Conservation (phyloP, 2,113 vertebrate species). For the Sinocyclocheilus rhinocerous region DNA sequence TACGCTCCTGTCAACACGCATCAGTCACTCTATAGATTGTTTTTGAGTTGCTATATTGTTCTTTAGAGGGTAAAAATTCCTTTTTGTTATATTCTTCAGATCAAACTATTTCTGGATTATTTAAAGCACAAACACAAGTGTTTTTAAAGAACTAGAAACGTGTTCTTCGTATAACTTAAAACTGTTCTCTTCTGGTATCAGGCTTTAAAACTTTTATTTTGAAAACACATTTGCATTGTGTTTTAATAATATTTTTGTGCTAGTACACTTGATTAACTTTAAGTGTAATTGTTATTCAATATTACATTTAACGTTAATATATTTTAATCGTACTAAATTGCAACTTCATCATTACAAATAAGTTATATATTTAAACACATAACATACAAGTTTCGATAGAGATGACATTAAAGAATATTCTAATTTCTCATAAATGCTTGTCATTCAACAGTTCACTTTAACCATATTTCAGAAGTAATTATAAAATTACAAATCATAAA, state of each 20-base stretch:
- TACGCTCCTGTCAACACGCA: neutral
- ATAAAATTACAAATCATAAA: neutral
- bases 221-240: too few relatives aligned
- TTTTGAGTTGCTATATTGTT: neutral
- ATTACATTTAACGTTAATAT: too few relatives aligned
- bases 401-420: too few relatives aligned
- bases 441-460: neutral
- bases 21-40: conserved; percentile 26
- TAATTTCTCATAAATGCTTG: too few relatives aligned
- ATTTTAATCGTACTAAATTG: too few relatives aligned
- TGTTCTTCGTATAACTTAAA: neutral
- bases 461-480: neutral
- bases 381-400: too few relatives aligned
- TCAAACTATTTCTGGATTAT: neutral
- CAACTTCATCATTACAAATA: too few relatives aligned
- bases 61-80: neutral
- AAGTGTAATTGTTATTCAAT: too few relatives aligned
- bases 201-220: neutral
- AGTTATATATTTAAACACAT: too few relatives aligned
- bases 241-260: too few relatives aligned
- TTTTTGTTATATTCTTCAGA: neutral
- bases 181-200: neutral
- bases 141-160: neutral
- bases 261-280: too few relatives aligned
- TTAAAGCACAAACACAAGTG: neutral